These are phyloP conservation scores for Triplophysa rosa DNA, from an alignment of 2,113 vertebrate genomes.

Conservation along the genomic window DNA sequence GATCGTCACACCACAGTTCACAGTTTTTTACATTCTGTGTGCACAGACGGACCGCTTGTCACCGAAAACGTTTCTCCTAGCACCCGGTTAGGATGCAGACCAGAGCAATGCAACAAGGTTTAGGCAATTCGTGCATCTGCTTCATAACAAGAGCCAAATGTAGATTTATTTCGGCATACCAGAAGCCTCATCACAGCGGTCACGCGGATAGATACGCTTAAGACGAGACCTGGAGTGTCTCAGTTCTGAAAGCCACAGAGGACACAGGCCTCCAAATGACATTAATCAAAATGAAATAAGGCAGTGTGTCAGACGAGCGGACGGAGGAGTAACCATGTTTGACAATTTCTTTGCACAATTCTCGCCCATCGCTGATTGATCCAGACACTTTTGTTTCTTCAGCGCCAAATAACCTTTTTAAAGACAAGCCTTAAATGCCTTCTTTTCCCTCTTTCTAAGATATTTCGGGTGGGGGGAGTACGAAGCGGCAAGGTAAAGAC, in stretches of 20 bases:
- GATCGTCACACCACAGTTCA: no score
- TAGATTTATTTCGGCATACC: neutral
- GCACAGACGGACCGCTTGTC: no score
- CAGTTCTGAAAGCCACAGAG: constrained; percentile 51
- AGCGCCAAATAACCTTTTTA: constrained; percentile 48
- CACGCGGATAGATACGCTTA: constrained; percentile 13
- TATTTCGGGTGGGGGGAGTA: constrained; percentile 27
- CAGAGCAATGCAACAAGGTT: neutral
- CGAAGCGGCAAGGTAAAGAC: constrained; percentile 45
- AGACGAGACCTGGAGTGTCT: constrained; percentile 33
- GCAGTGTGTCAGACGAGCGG: constrained; percentile 45
- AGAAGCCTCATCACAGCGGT: neutral
- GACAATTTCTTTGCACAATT: constrained; percentile 53
- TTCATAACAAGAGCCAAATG: neutral
- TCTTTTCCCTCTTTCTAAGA: neutral
- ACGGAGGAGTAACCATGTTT: constrained; percentile 55
- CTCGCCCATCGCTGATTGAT: constrained; percentile 50
- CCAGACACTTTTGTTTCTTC: constrained; percentile 50
- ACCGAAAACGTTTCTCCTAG: no score
- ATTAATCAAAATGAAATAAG: constrained; percentile 55
- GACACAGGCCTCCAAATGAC: constrained; percentile 46
- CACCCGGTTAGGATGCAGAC: neutral
- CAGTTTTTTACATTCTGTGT: no score
- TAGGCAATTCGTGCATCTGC: neutral
- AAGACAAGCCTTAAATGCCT: constrained; percentile 52